phyloP scores from a whole-genome alignment of 2,888 invertebrate genomes.

The Neoscelio sp. region DNA sequence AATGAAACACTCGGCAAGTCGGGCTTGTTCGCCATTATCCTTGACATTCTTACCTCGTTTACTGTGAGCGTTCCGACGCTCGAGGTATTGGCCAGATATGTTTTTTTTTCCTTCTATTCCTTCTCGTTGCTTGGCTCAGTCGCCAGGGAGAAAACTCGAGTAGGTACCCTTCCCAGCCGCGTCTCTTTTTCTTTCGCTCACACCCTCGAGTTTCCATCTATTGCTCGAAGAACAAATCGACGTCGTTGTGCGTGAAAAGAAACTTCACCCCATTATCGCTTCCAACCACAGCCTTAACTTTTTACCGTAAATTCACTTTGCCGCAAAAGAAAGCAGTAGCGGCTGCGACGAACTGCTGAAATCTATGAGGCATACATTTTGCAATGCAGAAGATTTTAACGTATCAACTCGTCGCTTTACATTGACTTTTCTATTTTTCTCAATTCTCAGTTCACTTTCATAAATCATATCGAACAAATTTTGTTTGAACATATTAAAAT shows the following conservation, averaged over 20 bases:
- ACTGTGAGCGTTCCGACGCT: conserved; percentile 49
- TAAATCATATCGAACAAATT: too few species aligned
- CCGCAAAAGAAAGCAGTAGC: conserved; percentile 62
- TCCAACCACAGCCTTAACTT: conserved; percentile 64
- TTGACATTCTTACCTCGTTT: conserved; percentile 71
- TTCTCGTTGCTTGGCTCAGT: conserved; percentile 18
- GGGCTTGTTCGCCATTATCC: conserved; percentile 68
- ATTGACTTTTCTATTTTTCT: conserved; percentile 9
- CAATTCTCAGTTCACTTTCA: not conserved
- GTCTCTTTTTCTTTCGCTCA: conserved; percentile 42
- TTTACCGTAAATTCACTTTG: conserved; percentile 68
- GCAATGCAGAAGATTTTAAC: conserved; percentile 60
- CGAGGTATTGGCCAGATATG: conserved; percentile 66
- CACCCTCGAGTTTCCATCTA: conserved; percentile 46
- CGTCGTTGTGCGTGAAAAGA: conserved; percentile 69
- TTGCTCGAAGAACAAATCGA: conserved; percentile 68
- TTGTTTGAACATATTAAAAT: too few species aligned
- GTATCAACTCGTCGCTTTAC: conserved; percentile 43
- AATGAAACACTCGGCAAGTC: conserved; percentile 70
- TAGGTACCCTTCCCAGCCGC: not conserved
- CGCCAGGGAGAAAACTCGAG: conserved; percentile 47
- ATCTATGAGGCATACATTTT: conserved; percentile 65
- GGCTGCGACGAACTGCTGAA: conserved; percentile 61
- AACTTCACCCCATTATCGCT: conserved; percentile 69
- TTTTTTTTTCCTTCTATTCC: conserved; percentile 41